These are phyloP conservation scores for Drosophila melanosoma DNA, from an alignment of 2,888 invertebrate species.

Conservation along the genomic window DNA sequence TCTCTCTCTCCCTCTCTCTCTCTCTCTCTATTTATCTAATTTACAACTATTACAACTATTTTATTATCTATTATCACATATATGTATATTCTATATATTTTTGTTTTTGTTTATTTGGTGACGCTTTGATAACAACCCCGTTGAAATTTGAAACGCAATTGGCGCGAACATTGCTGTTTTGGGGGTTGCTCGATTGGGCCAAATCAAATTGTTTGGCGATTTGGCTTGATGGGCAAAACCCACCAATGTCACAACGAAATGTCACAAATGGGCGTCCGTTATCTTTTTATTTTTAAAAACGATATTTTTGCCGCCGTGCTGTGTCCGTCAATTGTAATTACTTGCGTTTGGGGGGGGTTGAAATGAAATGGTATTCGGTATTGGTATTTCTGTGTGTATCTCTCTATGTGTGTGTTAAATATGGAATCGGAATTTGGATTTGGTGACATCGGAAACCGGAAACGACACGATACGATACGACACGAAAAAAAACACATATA, in stretches of 20 bases:
- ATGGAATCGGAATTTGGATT: constrained; percentile 27
- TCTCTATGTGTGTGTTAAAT: constrained; percentile 33
- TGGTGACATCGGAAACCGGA: constrained; percentile 24
- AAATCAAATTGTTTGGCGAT: constrained; percentile 21
- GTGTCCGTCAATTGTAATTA: constrained; percentile 44
- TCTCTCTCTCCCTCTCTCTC: constrained; percentile 22
- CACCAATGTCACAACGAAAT: constrained; percentile 22
- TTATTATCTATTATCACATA: constrained; percentile 5
- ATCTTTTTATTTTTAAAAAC: constrained; percentile 79
- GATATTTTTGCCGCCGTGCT: constrained; percentile 51
- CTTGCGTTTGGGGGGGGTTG: constrained; percentile 41
- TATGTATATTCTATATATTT: constrained; percentile 6
- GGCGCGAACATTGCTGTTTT: constrained; percentile 30
- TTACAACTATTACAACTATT: constrained; percentile 3
- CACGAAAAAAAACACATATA: background rate
- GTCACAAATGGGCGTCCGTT: constrained; percentile 68
- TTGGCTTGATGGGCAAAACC: constrained; percentile 67
- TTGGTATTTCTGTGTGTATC: constrained; percentile 30
- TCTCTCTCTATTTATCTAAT: constrained; percentile 4
- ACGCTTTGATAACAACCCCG: constrained; percentile 60
- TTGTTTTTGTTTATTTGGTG: constrained; percentile 3
- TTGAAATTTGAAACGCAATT: constrained; percentile 41
- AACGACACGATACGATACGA: constrained; percentile 25
- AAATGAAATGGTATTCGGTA: constrained; percentile 14
- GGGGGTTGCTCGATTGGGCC: constrained; percentile 60